Conservation (phyloP, 2,797 vertebrate genomes). For the Salmo trutta region DNA sequence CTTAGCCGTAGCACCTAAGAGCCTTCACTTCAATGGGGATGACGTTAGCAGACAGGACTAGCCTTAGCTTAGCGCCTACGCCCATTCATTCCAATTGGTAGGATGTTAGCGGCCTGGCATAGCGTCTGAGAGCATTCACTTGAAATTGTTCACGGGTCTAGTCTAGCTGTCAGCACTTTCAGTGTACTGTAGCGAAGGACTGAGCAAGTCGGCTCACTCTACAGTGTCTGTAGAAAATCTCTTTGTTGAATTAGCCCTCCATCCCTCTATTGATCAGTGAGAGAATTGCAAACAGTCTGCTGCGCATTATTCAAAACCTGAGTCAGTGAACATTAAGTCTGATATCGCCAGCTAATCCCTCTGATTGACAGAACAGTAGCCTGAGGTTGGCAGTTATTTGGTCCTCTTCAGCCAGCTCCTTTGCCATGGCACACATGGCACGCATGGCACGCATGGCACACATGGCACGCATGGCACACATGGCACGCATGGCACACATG, state of each 20-base stretch:
- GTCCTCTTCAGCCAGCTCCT: no score
- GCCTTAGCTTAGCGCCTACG: neutral
- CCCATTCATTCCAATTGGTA: slow-evolving; percentile 17
- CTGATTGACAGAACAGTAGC: neutral
- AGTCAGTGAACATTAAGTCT: slow-evolving; percentile 20
- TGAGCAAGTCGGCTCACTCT: neutral
- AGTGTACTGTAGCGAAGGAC: neutral
- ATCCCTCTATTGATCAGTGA: neutral
- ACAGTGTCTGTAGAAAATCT: slow-evolving; percentile 4
- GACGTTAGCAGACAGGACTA: neutral
- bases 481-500: no score
- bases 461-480: no score
- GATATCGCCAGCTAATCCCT: slow-evolving; percentile 8
- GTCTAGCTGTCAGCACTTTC: neutral
- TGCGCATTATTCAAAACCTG: slow-evolving; percentile 10
- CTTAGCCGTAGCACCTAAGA: slow-evolving; percentile 5
- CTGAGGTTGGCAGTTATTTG: no score
- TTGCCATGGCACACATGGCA: neutral
- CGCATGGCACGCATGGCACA: no score
- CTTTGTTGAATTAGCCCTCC: slow-evolving; percentile 25
- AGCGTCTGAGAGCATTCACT: neutral
- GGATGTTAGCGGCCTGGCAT: neutral
- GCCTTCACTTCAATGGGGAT: slow-evolving; percentile 21
- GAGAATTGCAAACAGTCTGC: slow-evolving; percentile 22
- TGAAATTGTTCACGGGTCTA: neutral